phyloP scores from a whole-genome alignment of 2,888 invertebrate species.

The Drosophila leonis region DNA sequence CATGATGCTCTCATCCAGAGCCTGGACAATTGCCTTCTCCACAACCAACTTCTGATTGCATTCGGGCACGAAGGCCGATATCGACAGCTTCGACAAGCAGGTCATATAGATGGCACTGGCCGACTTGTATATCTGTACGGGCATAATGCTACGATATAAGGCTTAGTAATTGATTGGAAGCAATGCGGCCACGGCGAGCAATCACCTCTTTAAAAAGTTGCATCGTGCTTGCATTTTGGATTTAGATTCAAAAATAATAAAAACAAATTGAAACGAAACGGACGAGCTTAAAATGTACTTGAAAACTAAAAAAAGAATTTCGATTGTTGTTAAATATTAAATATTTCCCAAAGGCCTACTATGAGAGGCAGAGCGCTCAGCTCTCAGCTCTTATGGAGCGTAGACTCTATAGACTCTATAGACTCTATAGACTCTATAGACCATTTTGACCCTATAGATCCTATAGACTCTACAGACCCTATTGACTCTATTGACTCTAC shows the following conservation, averaged over 20 bases:
- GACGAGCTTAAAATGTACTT: too few species aligned
- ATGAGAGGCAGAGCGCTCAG: too few species aligned
- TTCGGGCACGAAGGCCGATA: background rate
- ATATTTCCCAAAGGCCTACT: background rate
- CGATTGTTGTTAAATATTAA: background rate
- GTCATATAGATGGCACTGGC: slow-evolving; percentile 26
- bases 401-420: background rate
- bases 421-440: background rate
- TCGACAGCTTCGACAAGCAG: slow-evolving; percentile 24
- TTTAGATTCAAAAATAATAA: background rate
- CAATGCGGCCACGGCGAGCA: too few species aligned
- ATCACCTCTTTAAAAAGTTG: slow-evolving; percentile 6
- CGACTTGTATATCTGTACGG: slow-evolving; percentile 21
- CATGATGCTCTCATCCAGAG: background rate
- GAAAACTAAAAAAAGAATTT: background rate
- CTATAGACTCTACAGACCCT: too few species aligned
- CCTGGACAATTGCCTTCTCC: slow-evolving; percentile 9
- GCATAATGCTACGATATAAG: slow-evolving; percentile 9
- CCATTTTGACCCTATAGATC: too few species aligned
- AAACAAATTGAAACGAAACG: background rate
- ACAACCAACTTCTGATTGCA: slow-evolving; percentile 14
- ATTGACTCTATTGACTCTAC: too few species aligned
- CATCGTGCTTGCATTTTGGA: slow-evolving; percentile 4
- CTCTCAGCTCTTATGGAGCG: too few species aligned
- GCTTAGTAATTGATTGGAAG: background rate